These are phyloP conservation scores for Acrossocheilus fasciatus DNA, from an alignment of 2,797 vertebrate species.

Conservation along the genomic window DNA sequence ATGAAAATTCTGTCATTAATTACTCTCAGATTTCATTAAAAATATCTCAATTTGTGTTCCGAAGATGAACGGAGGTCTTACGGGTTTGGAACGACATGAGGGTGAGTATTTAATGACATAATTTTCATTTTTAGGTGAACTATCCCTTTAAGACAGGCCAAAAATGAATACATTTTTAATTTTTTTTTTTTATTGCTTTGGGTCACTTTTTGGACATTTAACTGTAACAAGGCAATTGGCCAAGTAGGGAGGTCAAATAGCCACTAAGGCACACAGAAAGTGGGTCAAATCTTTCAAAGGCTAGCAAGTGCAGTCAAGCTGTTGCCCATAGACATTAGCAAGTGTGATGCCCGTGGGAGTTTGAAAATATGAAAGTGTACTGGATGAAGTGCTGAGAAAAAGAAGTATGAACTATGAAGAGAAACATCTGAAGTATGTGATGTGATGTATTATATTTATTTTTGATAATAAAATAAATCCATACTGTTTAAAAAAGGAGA, in stretches of 20 bases:
- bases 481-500: background rate
- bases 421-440: conserved; percentile 8
- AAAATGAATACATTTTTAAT: background rate
- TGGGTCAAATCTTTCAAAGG: conserved; percentile 52
- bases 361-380: background rate
- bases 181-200: background rate
- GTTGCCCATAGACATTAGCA: conserved; percentile 7
- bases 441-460: conserved; percentile 10
- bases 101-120: background rate
- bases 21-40: background rate
- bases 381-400: conserved; percentile 14
- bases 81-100: background rate
- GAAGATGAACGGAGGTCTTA: background rate
- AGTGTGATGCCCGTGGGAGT: conserved; percentile 1
- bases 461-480: background rate
- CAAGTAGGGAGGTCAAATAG: conserved; percentile 36
- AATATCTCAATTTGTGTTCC: background rate
- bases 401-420: background rate
- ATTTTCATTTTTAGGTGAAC: background rate
- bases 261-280: conserved; percentile 42
- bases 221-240: conserved; percentile 33
- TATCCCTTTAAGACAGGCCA: background rate
- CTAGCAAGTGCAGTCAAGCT: conserved; percentile 38
- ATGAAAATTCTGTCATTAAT: no score
- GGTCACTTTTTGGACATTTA: conserved; percentile 18